Base-by-base conservation (phyloP, 2,888 invertebrate species). In the Dioctria linearis region DNA sequence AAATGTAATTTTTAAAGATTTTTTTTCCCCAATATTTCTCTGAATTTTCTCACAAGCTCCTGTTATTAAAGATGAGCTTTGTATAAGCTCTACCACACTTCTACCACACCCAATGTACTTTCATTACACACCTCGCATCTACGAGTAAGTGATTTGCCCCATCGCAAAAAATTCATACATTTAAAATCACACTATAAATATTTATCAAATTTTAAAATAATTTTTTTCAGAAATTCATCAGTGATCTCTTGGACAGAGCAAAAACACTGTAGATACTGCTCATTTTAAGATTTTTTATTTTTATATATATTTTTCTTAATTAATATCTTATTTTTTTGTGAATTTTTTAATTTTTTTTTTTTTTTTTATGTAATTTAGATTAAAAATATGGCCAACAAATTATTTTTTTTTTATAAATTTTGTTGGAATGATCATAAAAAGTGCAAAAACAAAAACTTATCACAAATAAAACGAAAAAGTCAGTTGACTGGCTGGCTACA, bases 231-330 rank as follows among this genome's bases (percentile, higher is more conserved):
- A 96, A 95, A 93, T 96, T 96, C 90, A 95, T 96, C 89, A 95
- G 95, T 88, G 96, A 96, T 90, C 91, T 96, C 88, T 91, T 96
- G 90, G 95, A 95, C 89, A 95, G 95, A 90, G 95, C 95, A 88
- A 96, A 96, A 90, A 96, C 96, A 88, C 93, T 96, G 86, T 88
- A 88, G 87, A 86, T 76, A 63, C 76, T 76, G 61, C 49, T 63
- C 63, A 63, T 76, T 63, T 76, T 76, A 63, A 76, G 63, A 49
- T 46, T 46, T 76, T 76, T 76, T 76, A 76, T 25, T 25, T 25
- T 25, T 25, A 25, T 25, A 25, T 25, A 25, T 25, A 25, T 25
- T 25, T 25, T 25, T 25, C n/a, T 25, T 25, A 76, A 76, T 76
- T 76, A 63, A 76, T 46, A 13, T 9, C 25, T 25, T 25, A 25